Base-by-base conservation (phyloP, 2,113 vertebrate species). In the Toxostoma redivivum region DNA sequence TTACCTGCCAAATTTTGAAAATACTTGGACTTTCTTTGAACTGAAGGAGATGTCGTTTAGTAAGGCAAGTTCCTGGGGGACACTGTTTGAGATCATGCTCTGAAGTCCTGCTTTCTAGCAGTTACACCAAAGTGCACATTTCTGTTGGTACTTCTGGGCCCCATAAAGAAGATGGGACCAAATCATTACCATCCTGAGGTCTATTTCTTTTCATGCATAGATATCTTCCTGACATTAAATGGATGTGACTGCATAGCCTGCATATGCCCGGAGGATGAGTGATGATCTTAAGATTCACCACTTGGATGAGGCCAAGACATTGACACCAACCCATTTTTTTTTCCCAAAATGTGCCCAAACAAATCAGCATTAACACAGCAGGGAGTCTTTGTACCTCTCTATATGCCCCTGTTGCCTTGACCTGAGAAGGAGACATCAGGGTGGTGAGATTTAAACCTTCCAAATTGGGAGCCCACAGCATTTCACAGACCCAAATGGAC, bases 1-100 rank as follows among this genome's bases (percentile, higher is more conserved):
- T 61, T 87, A 47, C 13, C 17, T 13, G 40, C 15, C 81, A 86
- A 33, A 94, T 62, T 82, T 62, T 93, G 79, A 80, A 88, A 90
- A 86, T 42, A 51, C 30, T 91, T 88, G 21, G 7, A 42, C 57
- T 79, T 94, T 40, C 51, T 94, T 94, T 89, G 57, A 79, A 30
- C 48, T 87, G 57, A 87, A 91, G 53, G 45, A 94, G 40, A 61
- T 1, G 0, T 9, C 8, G 3, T 70, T 86, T 81, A 69, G 42
- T 21, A 74, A 74, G 65, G 27, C n/a, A 66, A 58, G 21, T 73
- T 92, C 47, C 33, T 38, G 15, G 12, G 16, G 11, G 12, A 64
- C 25, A 31, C 11, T 0, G 0, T 57, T 30, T 61, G 54, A 82
- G 25, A 50, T 10, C 31, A 4, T 27, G 11, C 21, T 83, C 20